Percentiles rank a stretch among this genome's conserved stretches.
phyloP scores from a whole-genome alignment of 2,797 vertebrate species.

The Sebastes elongatus region DNA sequence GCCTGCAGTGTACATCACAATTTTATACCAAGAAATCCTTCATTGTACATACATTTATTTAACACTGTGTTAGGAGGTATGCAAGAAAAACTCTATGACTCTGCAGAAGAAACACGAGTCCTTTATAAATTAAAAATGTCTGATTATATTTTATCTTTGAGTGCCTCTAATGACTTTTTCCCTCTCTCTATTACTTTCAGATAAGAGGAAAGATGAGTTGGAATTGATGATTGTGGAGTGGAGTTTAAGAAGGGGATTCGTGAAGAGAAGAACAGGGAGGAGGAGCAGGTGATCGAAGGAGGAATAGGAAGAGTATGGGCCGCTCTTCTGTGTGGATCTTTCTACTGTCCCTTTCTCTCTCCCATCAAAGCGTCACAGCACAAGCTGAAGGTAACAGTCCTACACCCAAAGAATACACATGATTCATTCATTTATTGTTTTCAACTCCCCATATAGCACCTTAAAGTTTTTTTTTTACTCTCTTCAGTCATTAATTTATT shows the following conservation, averaged over 20 bases:
- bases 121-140: constrained; percentile 29
- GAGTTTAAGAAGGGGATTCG: constrained; percentile 52
- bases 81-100: background rate
- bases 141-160: constrained; percentile 46
- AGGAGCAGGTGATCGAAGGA: constrained; percentile 55
- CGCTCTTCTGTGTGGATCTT: constrained; percentile 72
- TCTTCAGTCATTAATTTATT: background rate
- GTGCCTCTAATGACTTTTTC: constrained; percentile 42
- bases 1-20: background rate
- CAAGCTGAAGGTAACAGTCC: constrained; percentile 81
- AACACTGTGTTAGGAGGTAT: background rate
- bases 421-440: background rate
- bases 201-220: constrained; percentile 52
- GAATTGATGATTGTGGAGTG: constrained; percentile 67
- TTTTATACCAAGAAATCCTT: background rate
- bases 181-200: constrained; percentile 60
- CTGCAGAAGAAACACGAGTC: background rate
- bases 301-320: constrained; percentile 73
- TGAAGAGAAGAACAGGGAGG: constrained; percentile 19
- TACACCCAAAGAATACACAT: background rate
- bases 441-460: background rate
- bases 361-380: constrained; percentile 60
- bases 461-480: background rate
- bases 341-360: constrained; percentile 75
- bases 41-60: background rate